Percentiles rank a stretch among this genome's conserved stretches.
phyloP scores from a whole-genome alignment of 1,140 invertebrate genomes.

The Mercenaria mercenaria region DNA sequence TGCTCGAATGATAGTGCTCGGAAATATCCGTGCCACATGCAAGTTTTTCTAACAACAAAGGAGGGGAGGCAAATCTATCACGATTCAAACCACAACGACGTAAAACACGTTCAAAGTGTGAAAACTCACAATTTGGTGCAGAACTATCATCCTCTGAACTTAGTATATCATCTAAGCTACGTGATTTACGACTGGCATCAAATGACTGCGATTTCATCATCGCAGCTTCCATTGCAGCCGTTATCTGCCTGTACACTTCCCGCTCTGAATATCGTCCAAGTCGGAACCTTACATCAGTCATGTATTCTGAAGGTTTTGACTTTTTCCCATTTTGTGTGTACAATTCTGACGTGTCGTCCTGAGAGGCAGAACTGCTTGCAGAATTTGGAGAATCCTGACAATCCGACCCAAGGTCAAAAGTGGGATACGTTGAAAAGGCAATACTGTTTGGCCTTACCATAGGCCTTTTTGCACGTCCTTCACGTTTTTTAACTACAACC shows the following conservation, averaged over 20 bases:
- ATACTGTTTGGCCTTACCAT: slow-evolving; percentile 84
- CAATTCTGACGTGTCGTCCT: slow-evolving; percentile 79
- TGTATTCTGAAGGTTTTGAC: slow-evolving; percentile 74
- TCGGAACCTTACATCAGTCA: slow-evolving; percentile 69
- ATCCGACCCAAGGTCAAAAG: slow-evolving; percentile 81
- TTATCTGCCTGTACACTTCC: slow-evolving; percentile 82
- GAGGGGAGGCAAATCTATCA: slow-evolving; percentile 70
- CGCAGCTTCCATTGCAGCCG: slow-evolving; percentile 83
- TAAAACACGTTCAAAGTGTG: slow-evolving; percentile 74
- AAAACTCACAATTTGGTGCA: slow-evolving; percentile 70
- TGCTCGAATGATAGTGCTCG: slow-evolving; percentile 83
- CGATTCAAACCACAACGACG: slow-evolving; percentile 71
- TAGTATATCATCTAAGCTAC: slow-evolving; percentile 85
- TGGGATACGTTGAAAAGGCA: slow-evolving; percentile 84
- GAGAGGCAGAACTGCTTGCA: slow-evolving; percentile 71
- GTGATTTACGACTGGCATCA: slow-evolving; percentile 81
- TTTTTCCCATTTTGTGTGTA: slow-evolving; percentile 80
- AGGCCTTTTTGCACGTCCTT: slow-evolving; percentile 79
- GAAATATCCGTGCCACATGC: slow-evolving; percentile 72
- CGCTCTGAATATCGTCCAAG: slow-evolving; percentile 80
- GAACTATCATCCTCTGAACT: slow-evolving; percentile 71
- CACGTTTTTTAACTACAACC: slow-evolving; percentile 80
- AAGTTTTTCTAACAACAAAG: slow-evolving; percentile 71
- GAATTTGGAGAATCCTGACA: slow-evolving; percentile 76
- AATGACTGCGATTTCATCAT: slow-evolving; percentile 82